Percentiles rank a stretch among this genome's conserved stretches.
These are phyloP conservation scores for Solenopsis fugax DNA, from an alignment of 1,140 invertebrate species.

Conservation along the genomic window DNA sequence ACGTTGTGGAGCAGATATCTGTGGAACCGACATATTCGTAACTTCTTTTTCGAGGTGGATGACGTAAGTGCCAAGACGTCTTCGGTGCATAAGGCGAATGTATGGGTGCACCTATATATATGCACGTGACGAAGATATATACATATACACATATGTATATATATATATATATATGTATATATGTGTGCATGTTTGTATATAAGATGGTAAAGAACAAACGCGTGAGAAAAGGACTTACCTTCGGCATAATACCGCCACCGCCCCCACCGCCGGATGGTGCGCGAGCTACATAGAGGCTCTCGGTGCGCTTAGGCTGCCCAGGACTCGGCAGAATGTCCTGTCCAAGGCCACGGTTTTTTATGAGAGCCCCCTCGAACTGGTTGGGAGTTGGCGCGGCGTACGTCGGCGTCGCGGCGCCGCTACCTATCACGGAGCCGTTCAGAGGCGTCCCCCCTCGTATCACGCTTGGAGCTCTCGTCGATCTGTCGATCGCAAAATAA, in stretches of 20 bases:
- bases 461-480: conserved; percentile 85
- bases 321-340: conserved; percentile 95
- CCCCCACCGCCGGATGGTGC: conserved; percentile 81
- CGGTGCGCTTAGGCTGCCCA: conserved; percentile 95
- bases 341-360: conserved; percentile 92
- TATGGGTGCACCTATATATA: conserved; percentile 9
- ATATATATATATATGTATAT: neutral
- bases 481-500: conserved; percentile 76
- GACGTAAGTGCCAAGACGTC: conserved; percentile 62
- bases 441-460: conserved; percentile 84
- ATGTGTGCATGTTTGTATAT: neutral
- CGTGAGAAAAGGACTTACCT: conserved; percentile 80
- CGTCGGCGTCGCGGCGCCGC: conserved; percentile 87
- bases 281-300: conserved; percentile 91
- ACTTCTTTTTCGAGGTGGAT: conserved; percentile 20
- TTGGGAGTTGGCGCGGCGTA: conserved; percentile 83
- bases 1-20: neutral
- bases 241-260: conserved; percentile 75
- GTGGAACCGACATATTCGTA: neutral
- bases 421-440: conserved; percentile 85
- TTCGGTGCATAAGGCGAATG: conserved; percentile 25
- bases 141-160: neutral
- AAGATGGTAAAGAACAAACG: conserved; percentile 27
- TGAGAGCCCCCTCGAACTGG: conserved; percentile 93
- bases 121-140: neutral